Evolutionary conservation across 1,140 invertebrate genomes (phyloP), one percentile per base, ranked within the genome.

Genomic region (Ips typographus): DNA sequence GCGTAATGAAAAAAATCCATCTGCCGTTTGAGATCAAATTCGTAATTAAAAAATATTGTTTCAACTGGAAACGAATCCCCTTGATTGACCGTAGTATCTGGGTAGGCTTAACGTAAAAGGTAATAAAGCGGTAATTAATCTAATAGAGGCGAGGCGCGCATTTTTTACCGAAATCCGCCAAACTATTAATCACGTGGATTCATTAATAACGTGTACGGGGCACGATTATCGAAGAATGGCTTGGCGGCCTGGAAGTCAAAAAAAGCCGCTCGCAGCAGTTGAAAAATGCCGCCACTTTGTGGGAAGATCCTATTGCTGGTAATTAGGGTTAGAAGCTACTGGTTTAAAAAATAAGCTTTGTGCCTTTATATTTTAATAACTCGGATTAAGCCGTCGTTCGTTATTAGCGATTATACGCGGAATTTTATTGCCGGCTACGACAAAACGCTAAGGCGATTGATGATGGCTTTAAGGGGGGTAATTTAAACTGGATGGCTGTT

Each of bases 91-190:
- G 37, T 44, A 69, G 22, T 69, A 56, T 69, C 57, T 63, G 57
- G 53, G 60, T 61, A 62, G 64, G 64, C 64, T 66, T 59, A 68
- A 68, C 65, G 65, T 68, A 68, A 68, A 68, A 68, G 65, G 65
- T 68, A 68, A 68, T 68, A 68, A 68, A 68, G 65, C 41, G 65
- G 65, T 68, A 68, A 69, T 62, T 69, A 69, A 69, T 69, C 61
- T 63, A 69, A 63, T 55, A 64, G 67, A 69, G 67, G 65, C 65
- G 40, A 62, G 61, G 67, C 67, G 67, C 67, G 67, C 60, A 40
- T 63, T 69, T 65, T 69, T 69, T 69, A 69, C 67, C 67, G 59
- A 69, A 69, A 69, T 63, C 67, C 53, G 59, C 67, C 40, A 69
- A 61, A 64, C 59, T 57, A 69, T 69, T 64, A 69, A 69, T 69